These are phyloP conservation scores for Lampropteryx suffumata DNA, from an alignment of 2,888 invertebrate genomes.

Conservation along the genomic window DNA sequence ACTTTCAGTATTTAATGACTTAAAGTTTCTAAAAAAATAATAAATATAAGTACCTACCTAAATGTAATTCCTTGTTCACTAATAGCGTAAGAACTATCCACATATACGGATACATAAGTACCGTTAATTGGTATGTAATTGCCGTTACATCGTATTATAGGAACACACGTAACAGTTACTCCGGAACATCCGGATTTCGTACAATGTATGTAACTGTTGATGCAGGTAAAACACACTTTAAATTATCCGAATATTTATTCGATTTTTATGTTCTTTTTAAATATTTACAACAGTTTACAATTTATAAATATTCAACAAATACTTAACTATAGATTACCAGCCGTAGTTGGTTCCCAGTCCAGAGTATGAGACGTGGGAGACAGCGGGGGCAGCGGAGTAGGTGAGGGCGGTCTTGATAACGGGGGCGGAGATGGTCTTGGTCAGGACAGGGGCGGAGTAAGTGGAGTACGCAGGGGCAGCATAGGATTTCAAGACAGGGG, in stretches of 20 bases:
- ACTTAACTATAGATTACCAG: constrained; percentile 51
- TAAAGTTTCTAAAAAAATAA: too few species aligned
- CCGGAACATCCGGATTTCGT: constrained; percentile 8
- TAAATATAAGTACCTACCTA: too few species aligned
- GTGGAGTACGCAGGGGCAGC: constrained; percentile 50
- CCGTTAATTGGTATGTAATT: constrained; percentile 11
- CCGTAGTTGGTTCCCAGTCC: constrained; percentile 80
- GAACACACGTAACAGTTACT: constrained; percentile 16
- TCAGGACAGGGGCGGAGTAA: constrained; percentile 68
- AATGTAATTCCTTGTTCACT: background rate
- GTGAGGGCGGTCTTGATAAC: constrained; percentile 62
- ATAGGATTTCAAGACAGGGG: constrained; percentile 51
- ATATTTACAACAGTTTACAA: constrained; percentile 34
- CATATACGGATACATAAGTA: background rate
- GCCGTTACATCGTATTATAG: constrained; percentile 18
- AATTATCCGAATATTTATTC: constrained; percentile 34
- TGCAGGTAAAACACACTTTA: constrained; percentile 14
- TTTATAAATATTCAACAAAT: constrained; percentile 33
- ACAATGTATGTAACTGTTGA: constrained; percentile 9
- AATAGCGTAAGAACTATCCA: background rate
- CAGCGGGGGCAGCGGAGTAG: constrained; percentile 83
- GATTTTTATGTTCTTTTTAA: constrained; percentile 20
- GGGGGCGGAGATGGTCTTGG: constrained; percentile 44
- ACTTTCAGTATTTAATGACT: too few species aligned
- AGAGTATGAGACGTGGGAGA: constrained; percentile 85